A percentile compares a stretch with the other conserved stretches of the same genome.
phyloP scores from a whole-genome alignment of 2,888 invertebrate genomes.

The Lepetodrilus schrolli region DNA sequence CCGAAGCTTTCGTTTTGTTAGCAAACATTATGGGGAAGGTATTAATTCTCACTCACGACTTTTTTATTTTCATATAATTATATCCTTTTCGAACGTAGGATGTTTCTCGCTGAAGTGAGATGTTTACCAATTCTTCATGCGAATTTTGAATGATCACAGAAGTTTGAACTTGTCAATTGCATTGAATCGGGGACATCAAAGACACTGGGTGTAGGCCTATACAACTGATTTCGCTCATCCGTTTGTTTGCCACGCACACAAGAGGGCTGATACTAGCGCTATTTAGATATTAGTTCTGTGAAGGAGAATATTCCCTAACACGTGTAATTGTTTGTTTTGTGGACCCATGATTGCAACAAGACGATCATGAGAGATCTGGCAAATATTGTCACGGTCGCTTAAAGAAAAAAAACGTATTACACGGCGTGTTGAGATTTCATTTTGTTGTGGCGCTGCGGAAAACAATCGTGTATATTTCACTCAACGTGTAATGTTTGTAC shows the following conservation, averaged over 20 bases:
- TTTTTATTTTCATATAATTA: constrained; percentile 26
- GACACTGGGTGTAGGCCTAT: neutral
- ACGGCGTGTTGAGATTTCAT: neutral
- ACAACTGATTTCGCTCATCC: constrained; percentile 13
- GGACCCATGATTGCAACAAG: neutral
- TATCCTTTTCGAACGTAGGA: constrained; percentile 8
- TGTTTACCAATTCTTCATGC: constrained; percentile 10
- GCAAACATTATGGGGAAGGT: constrained; percentile 3
- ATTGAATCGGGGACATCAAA: constrained; percentile 11
- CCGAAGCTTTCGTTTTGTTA: constrained; percentile 6
- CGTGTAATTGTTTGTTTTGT: constrained; percentile 15
- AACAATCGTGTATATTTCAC: constrained; percentile 6
- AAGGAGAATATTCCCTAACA: constrained; percentile 7
- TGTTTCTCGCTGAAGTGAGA: constrained; percentile 19
- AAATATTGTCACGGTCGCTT: constrained; percentile 7
- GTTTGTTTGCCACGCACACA: constrained; percentile 21
- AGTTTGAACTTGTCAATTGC: constrained; percentile 14
- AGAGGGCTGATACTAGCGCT: neutral
- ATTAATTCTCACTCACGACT: constrained; percentile 16
- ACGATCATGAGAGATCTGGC: neutral
- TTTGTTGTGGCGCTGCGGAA: neutral
- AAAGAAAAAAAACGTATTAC: neutral
- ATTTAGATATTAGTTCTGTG: constrained; percentile 18
- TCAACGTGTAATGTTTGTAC: neutral
- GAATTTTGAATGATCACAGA: constrained; percentile 7